Conservation (phyloP, 2,888 invertebrate species). For the Metopia argyrocephala region DNA sequence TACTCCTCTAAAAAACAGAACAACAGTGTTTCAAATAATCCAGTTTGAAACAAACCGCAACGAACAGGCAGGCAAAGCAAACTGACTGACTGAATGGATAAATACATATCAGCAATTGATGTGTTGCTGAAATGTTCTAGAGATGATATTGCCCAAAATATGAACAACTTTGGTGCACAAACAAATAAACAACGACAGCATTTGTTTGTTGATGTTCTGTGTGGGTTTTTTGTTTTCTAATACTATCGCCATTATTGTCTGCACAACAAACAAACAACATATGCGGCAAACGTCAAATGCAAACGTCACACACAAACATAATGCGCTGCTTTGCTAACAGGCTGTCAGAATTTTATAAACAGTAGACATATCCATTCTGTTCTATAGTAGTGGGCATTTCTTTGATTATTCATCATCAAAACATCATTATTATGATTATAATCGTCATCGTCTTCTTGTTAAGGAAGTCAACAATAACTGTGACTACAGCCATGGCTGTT, state of each 20-base stretch:
- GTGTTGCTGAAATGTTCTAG: background rate
- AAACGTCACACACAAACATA: constrained; percentile 77
- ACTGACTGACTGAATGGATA: background rate
- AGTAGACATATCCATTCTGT: background rate
- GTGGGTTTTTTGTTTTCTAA: constrained; percentile 23
- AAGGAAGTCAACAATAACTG: background rate
- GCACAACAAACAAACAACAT: constrained; percentile 1
- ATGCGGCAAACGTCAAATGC: constrained; percentile 61
- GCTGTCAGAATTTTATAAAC: constrained; percentile 69
- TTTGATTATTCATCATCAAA: constrained; percentile 30
- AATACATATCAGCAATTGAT: constrained; percentile 14
- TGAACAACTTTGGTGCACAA: background rate
- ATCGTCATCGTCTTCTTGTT: no score
- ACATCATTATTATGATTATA: background rate
- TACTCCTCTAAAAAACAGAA: background rate
- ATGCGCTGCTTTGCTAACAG: constrained; percentile 74
- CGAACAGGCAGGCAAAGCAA: no score
- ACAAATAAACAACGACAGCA: background rate
- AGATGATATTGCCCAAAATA: background rate
- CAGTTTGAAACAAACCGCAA: background rate
- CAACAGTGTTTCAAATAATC: background rate
- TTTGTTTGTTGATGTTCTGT: constrained; percentile 23
- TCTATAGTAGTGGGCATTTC: background rate
- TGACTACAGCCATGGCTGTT: background rate
- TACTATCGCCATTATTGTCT: constrained; percentile 32